These are phyloP conservation scores for Brachynemurus nebulosus DNA, from an alignment of 2,888 invertebrate genomes.

Conservation along the genomic window DNA sequence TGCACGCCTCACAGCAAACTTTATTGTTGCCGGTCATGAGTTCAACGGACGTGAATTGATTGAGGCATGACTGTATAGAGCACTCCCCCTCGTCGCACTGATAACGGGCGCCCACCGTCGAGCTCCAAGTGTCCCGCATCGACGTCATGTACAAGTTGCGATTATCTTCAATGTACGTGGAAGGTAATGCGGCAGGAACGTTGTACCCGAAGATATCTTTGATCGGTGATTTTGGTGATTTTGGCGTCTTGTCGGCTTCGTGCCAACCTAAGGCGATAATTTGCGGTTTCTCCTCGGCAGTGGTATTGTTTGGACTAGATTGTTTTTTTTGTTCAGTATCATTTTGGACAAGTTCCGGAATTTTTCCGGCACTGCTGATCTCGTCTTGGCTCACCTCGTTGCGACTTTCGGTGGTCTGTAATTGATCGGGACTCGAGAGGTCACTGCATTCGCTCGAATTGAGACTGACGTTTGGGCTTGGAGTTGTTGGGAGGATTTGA, in stretches of 20 bases:
- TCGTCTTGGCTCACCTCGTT: conserved; percentile 13
- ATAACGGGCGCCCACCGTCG: conserved; percentile 50
- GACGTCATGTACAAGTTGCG: not conserved
- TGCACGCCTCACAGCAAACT: conserved; percentile 86
- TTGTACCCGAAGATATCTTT: not conserved
- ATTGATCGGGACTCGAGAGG: conserved; percentile 33
- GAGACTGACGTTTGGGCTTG: conserved; percentile 22
- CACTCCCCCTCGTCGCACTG: conserved; percentile 64
- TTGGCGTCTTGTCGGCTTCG: no score
- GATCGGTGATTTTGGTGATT: not conserved
- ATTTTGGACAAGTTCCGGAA: not conserved
- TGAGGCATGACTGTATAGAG: conserved; percentile 78
- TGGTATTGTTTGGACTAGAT: not conserved
- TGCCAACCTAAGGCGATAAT: not conserved
- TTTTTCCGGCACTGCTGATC: not conserved
- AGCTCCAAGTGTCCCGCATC: conserved; percentile 28
- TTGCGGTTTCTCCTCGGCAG: not conserved
- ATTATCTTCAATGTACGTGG: not conserved
- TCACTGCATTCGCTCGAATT: conserved; percentile 43
- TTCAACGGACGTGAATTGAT: conserved; percentile 85
- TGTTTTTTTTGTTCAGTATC: not conserved
- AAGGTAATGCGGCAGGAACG: not conserved
- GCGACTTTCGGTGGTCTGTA: conserved; percentile 24
- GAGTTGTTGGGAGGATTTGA: conserved; percentile 15
- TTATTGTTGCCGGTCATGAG: conserved; percentile 83